Percentiles rank a stretch among this genome's conserved stretches.
Conservation (phyloP, 2,113 vertebrate species). For the Chinchilla lanigera region DNA sequence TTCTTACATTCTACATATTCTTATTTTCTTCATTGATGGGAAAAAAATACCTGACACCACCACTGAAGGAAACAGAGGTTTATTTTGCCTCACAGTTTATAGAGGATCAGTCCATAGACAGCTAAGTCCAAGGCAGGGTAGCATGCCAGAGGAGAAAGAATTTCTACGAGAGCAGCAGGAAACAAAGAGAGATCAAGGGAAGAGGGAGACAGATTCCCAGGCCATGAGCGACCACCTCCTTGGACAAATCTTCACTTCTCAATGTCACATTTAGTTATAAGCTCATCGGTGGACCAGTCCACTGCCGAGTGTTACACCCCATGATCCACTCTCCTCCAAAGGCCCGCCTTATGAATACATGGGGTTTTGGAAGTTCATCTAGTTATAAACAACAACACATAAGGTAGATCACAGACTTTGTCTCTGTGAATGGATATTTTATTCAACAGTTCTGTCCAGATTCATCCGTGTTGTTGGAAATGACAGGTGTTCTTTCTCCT, state of each 20-base stretch:
- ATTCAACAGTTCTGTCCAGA: background rate
- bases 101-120: background rate
- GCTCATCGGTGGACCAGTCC: background rate
- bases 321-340: background rate
- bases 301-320: no score
- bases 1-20: background rate
- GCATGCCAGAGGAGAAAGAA: background rate
- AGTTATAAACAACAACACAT: background rate
- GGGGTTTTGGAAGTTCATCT: background rate
- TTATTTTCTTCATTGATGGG: background rate
- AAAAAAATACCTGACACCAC: background rate
- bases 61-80: background rate
- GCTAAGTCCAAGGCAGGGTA: background rate
- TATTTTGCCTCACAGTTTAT: background rate
- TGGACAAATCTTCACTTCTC: background rate
- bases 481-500: background rate
- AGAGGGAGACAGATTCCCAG: accelerated
- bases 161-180: background rate
- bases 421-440: background rate
- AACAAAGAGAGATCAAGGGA: background rate
- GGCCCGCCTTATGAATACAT: background rate
- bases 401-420: background rate
- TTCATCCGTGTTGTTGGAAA: background rate
- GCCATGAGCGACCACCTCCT: background rate
- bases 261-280: background rate